These are phyloP conservation scores for Cheilinus undulatus DNA, from an alignment of 2,113 vertebrate species.

Conservation along the genomic window DNA sequence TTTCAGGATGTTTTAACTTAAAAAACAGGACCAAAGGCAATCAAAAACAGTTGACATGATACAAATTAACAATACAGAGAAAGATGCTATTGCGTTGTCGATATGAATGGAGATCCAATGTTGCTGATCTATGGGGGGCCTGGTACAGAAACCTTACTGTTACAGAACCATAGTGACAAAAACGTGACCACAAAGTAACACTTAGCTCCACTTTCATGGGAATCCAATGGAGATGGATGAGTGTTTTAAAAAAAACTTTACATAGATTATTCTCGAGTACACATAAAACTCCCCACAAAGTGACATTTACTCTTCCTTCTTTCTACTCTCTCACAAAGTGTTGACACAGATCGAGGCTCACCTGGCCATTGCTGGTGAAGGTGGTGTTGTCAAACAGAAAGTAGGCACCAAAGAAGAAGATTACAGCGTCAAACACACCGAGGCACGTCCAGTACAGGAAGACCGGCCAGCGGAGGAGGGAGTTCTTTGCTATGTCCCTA, in stretches of 20 bases:
- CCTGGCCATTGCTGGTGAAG: slow-evolving; percentile 98
- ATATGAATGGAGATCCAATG: slow-evolving; percentile 82
- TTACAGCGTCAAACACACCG: slow-evolving; percentile 93
- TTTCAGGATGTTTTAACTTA: slow-evolving; percentile 81
- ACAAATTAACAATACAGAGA: slow-evolving; percentile 87
- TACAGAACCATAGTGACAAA: slow-evolving; percentile 38
- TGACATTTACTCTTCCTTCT: neutral
- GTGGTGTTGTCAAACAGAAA: slow-evolving; percentile 95
- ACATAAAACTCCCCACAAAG: slow-evolving; percentile 16
- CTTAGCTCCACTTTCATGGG: slow-evolving; percentile 34
- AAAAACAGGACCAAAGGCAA: slow-evolving; percentile 82
- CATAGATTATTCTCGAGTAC: slow-evolving; percentile 35
- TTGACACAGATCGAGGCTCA: slow-evolving; percentile 65
- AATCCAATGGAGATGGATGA: slow-evolving; percentile 69
- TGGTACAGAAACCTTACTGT: slow-evolving; percentile 38
- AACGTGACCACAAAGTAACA: slow-evolving; percentile 19
- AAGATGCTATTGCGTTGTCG: slow-evolving; percentile 78
- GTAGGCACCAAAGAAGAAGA: slow-evolving; percentile 99
- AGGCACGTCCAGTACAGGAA: slow-evolving; percentile 98
- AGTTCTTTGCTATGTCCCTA: slow-evolving; percentile 96
- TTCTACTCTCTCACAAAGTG: neutral
- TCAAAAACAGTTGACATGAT: slow-evolving; percentile 86
- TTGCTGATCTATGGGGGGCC: slow-evolving; percentile 52
- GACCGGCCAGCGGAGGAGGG: slow-evolving; percentile 92
- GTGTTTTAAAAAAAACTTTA: slow-evolving; percentile 30